phyloP scores from a whole-genome alignment of 1,140 invertebrate species.

The Penaeus indicus region DNA sequence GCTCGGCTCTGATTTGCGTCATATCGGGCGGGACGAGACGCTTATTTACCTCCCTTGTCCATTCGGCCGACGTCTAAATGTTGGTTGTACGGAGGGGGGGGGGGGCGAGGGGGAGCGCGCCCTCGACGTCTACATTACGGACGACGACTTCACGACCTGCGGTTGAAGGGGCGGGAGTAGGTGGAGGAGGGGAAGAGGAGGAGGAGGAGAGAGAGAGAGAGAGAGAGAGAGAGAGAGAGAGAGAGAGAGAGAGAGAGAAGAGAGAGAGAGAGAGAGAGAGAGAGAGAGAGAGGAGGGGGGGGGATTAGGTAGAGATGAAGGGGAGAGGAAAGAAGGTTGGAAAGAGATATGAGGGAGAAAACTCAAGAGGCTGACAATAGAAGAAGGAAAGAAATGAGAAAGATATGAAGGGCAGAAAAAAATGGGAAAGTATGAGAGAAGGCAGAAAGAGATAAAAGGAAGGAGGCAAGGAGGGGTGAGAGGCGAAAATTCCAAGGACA shows the following conservation, averaged over 20 bases:
- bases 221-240: neutral
- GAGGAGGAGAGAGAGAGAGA: neutral
- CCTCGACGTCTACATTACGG: constrained; percentile 35
- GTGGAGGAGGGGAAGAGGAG: neutral
- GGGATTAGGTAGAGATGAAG: too few species aligned
- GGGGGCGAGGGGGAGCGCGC: neutral
- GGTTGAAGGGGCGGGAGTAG: neutral
- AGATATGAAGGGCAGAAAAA: too few species aligned
- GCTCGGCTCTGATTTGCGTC: constrained; percentile 44
- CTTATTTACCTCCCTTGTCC: constrained; percentile 17
- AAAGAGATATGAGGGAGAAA: too few species aligned
- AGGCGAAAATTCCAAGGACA: too few species aligned
- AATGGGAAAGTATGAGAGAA: too few species aligned
- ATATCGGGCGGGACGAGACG: constrained; percentile 16
- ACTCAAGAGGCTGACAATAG: too few species aligned
- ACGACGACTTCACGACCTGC: too few species aligned
- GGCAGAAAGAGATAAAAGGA: too few species aligned
- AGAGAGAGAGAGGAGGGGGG: too few species aligned
- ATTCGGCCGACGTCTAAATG: neutral
- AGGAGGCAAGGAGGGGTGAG: too few species aligned
- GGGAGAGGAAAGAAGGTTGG: too few species aligned
- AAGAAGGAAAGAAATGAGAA: too few species aligned
- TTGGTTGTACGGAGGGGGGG: neutral
- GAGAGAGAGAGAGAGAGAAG: neutral
- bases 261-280: neutral